phyloP scores from a whole-genome alignment of 2,888 invertebrate species.

The Amphipyra tragopoginis region DNA sequence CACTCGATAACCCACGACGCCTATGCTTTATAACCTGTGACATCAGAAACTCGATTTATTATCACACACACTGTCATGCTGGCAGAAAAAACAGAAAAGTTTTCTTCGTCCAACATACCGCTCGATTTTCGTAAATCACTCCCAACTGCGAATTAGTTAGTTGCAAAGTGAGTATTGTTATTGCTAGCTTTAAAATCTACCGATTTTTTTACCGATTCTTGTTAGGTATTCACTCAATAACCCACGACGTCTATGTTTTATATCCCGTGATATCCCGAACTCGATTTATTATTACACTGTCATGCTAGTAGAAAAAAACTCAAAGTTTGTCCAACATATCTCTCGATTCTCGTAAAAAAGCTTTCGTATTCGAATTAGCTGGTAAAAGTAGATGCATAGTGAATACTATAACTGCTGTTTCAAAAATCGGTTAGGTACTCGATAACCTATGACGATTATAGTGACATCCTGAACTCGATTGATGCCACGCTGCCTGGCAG shows the following conservation, averaged over 20 bases:
- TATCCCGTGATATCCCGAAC: conserved; percentile 76
- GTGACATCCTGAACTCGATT: no score
- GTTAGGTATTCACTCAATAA: no score
- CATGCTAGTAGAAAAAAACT: conserved; percentile 70
- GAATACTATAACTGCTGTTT: no score
- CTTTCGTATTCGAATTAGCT: conserved; percentile 12
- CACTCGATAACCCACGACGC: conserved; percentile 87
- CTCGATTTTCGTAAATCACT: conserved; percentile 18
- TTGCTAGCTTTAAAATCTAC: no score
- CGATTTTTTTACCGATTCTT: no score
- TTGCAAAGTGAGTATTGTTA: neutral
- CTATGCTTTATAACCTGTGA: conserved; percentile 89
- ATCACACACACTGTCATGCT: conserved; percentile 78
- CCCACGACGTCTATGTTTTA: no score
- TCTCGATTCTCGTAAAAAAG: conserved; percentile 20
- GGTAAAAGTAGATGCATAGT: neutral
- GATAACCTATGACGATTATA: no score
- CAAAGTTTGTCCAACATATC: conserved; percentile 53
- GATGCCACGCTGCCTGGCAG: no score
- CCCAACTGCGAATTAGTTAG: conserved; percentile 12
- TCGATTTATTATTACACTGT: conserved; percentile 86
- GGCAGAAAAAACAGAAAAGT: conserved; percentile 71
- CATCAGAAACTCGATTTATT: conserved; percentile 89
- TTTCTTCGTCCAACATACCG: conserved; percentile 44
- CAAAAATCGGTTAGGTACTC: no score